A percentile compares a stretch with the other conserved stretches of the same genome.
Evolutionary conservation across 2,113 vertebrate species (phyloP).

Genomic region (Ptilorrhoa leucosticta): DNA sequence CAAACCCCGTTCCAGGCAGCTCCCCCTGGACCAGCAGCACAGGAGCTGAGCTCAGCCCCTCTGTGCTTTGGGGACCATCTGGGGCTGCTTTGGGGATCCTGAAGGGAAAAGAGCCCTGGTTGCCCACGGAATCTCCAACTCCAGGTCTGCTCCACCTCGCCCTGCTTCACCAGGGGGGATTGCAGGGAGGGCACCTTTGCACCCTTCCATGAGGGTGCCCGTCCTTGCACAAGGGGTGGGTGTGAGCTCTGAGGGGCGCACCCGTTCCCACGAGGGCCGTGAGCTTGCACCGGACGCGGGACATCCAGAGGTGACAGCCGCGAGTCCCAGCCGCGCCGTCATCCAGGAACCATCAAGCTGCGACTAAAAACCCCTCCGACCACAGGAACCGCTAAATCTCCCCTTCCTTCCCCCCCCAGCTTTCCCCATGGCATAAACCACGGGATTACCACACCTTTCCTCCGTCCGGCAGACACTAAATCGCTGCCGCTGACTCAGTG

Average conservation of each 20-base stretch:
- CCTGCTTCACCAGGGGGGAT: too few relatives aligned
- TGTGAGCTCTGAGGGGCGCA: not conserved
- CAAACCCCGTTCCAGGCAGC: rapidly evolving
- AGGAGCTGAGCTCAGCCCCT: not conserved
- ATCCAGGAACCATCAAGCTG: not conserved
- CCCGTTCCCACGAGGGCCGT: not conserved
- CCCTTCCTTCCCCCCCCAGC: not conserved
- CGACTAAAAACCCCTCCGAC: not conserved
- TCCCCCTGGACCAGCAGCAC: too few relatives aligned
- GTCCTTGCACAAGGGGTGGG: rapidly evolving
- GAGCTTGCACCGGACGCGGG: not conserved
- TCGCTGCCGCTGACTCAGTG: rapidly evolving
- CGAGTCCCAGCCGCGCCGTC: not conserved
- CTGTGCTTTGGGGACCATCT: not conserved
- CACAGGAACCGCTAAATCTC: rapidly evolving
- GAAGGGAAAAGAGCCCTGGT: too few relatives aligned
- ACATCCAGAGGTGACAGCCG: rapidly evolving
- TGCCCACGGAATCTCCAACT: not conserved
- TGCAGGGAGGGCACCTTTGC: rapidly evolving
- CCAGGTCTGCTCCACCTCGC: not conserved
- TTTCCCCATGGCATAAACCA: rapidly evolving
- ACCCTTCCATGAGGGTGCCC: not conserved
- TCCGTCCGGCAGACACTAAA: rapidly evolving
- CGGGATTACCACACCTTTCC: rapidly evolving
- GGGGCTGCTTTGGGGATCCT: not conserved